Base-by-base conservation (phyloP, 2,113 vertebrate genomes). In the Hippolais icterina region DNA sequence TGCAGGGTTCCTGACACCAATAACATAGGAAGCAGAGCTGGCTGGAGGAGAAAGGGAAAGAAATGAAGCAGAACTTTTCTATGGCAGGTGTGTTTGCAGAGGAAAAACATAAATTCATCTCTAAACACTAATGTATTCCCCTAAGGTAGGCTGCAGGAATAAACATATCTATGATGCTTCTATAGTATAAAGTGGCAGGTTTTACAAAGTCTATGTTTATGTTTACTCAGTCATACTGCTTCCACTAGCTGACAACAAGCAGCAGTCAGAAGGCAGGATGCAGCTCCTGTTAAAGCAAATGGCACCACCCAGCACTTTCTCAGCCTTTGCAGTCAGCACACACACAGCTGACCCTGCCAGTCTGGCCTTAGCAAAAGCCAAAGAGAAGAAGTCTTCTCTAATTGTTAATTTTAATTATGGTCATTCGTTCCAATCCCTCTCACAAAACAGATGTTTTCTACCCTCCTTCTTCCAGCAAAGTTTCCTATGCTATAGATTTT, bases 381-480 rank as follows among this genome's bases (percentile, higher is more conserved):
- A 72, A 91, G 59, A 70, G 31, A n/a, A n/a, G n/a, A 46, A 42
- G 22, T 28, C 39, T 76, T 83, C 53, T 82, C 33, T 72, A 79
- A 66, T 3, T 56, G 57, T 33, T 63, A 66, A 85, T 84, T 77
- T 80, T 87, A 75, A 83, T 68, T 54, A 60, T 24, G 31, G 12
- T 63, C 50, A 79, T 89, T 82, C 44, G 29, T 68, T 60, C 47
- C 44, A 68, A 80, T 42, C 42, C 28, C 37, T 80, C 44, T 91
- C 88, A 85, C 33, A 69, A 68, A 94, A 56, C 54, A 84, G 42
- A 80, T 78, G 35, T 50, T 96, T 96, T 86, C 46, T 70, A 90
- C 59, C 22, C 18, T 79, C 20, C n/a, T 56, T 68, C 61, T 52
- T 63, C 52, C 54, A 77, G 41, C 27, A 86, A 93, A 94, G 80